Base-by-base conservation (phyloP, 2,113 vertebrate species). In the Anhinga rufa region DNA sequence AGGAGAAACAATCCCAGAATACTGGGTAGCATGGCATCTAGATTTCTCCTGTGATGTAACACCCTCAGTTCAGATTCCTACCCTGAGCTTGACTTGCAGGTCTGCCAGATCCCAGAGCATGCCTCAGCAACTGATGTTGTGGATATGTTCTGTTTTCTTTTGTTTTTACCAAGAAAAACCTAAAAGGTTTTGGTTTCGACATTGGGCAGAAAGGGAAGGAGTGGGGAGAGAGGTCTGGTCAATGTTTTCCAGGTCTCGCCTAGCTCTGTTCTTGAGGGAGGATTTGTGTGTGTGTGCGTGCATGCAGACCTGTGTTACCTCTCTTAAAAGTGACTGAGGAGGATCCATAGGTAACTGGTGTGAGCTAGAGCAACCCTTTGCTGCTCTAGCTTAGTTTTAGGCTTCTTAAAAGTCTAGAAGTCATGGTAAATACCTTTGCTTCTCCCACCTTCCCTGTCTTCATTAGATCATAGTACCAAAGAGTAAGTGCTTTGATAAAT, bases 251-350 rank as follows among this genome's bases (percentile, higher is more conserved):
- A 40, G n/a, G 26, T 69, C 52, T 79, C 2, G 1, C 51, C 62
- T 71, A 24, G 24, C 29, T 78, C 61, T 72, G 34, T 64, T 46
- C 51, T 82, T 66, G 51, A 46, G 40, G 44, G 24, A 48, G 6
- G 12, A 21, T 42, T 80, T 25, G 7, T 36, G 40, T 34, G 16
- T 3, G 9, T 31, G 21, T 5, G 4, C 2, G 2, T 2, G 0
- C 3, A 0, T 46, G 60, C 54, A 49, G 60, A 49, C 26, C 19
- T 61, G 24, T 52, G 34, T 82, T 65, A 26, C 15, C 22, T 62
- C 62, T 61, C 77, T 78, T 82, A 46, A 46, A 46, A 46, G 44
- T 46, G 49, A 65, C 28, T 26, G 44, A 17, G 28, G 14, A 88
- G 55, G 46, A 57, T 40, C 29, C 38, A 21, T 54, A 70, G 48